These are phyloP conservation scores for Linnaemya vulpina DNA, from an alignment of 2,888 invertebrate species.

Conservation along the genomic window DNA sequence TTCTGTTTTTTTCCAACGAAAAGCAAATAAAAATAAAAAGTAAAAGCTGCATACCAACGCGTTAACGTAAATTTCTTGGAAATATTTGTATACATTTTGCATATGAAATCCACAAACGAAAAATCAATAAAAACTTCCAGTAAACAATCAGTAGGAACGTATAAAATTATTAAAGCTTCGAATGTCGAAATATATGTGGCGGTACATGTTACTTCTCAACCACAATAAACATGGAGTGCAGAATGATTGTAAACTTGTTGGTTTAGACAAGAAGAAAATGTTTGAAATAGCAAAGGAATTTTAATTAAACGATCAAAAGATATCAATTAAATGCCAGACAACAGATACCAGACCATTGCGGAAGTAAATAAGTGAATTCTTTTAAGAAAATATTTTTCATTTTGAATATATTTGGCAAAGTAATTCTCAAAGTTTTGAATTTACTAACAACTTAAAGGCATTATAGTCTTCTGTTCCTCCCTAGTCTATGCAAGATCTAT, in stretches of 20 bases:
- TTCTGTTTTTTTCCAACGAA: background rate
- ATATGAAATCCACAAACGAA: slow-evolving; percentile 42
- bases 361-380: too few relatives aligned
- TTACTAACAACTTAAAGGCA: too few relatives aligned
- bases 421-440: too few relatives aligned
- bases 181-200: background rate
- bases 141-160: slow-evolving; percentile 41
- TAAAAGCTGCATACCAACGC: slow-evolving; percentile 33
- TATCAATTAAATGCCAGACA: background rate
- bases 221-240: slow-evolving; percentile 44
- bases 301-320: slow-evolving; percentile 30
- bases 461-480: too few relatives aligned
- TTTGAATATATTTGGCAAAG: background rate
- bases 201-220: slow-evolving; percentile 3
- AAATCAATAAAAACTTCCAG: slow-evolving; percentile 39
- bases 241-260: slow-evolving; percentile 41
- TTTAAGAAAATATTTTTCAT: background rate
- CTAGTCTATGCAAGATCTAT: too few relatives aligned
- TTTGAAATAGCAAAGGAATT: slow-evolving; percentile 24
- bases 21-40: background rate
- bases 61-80: slow-evolving; percentile 59
- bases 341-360: background rate
- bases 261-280: background rate
- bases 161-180: background rate
- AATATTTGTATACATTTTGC: slow-evolving; percentile 66